A percentile compares a stretch with the other conserved stretches of the same genome.
phyloP scores from a whole-genome alignment of 92 coral and sea anemone genomes.

The Parazoanthus atlanticus region DNA sequence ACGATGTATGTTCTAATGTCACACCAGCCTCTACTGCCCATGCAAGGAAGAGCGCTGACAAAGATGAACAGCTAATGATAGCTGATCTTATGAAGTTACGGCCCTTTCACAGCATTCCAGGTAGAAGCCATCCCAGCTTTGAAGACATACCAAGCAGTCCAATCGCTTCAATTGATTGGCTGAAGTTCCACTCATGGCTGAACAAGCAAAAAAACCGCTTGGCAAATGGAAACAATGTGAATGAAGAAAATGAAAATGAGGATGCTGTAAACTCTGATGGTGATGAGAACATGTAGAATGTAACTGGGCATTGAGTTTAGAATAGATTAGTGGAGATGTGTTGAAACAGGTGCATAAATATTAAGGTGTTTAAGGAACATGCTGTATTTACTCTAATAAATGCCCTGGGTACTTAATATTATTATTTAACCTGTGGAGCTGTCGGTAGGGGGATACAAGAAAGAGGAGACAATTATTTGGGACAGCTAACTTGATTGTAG shows the following conservation, averaged over 20 bases:
- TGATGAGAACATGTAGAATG: not conserved
- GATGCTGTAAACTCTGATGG: not conserved
- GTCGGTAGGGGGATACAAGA: no score
- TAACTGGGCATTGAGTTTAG: no score
- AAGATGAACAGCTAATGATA: constrained; percentile 35
- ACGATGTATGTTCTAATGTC: constrained; percentile 23
- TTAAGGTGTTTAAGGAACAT: not conserved
- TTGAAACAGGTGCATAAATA: not conserved
- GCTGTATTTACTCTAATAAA: no score
- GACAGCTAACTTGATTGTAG: no score
- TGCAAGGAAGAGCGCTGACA: constrained; percentile 20
- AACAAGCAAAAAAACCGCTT: constrained; percentile 33
- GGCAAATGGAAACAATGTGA: constrained; percentile 36
- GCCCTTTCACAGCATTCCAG: constrained; percentile 35
- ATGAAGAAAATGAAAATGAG: not conserved
- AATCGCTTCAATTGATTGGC: constrained; percentile 28
- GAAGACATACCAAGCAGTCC: constrained; percentile 28
- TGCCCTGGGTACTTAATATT: no score
- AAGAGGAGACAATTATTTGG: no score
- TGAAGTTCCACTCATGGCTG: constrained; percentile 31
- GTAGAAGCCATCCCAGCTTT: constrained; percentile 40
- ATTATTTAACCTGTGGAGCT: no score
- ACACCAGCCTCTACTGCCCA: constrained; percentile 43
- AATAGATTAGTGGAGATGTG: no score
- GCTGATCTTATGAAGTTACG: constrained; percentile 21